Percentiles rank a stretch among this genome's conserved stretches.
Conservation (phyloP, 2,113 vertebrate genomes). For the Amazona vittata region DNA sequence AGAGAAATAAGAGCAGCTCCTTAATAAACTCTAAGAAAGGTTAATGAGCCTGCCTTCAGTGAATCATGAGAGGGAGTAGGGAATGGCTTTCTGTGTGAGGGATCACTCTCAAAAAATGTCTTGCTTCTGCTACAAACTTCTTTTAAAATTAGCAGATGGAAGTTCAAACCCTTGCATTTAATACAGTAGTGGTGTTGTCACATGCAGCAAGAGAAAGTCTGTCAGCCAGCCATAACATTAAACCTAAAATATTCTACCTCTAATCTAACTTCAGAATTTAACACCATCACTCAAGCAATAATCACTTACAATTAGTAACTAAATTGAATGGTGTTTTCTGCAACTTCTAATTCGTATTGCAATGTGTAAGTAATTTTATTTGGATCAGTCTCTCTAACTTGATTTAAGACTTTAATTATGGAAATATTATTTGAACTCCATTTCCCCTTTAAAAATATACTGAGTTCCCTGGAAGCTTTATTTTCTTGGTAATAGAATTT, state of each 20-base stretch:
- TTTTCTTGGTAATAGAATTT: slow-evolving; percentile 63
- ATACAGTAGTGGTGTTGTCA: background rate
- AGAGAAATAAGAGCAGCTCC: slow-evolving; percentile 20
- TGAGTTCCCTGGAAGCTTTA: slow-evolving; percentile 1
- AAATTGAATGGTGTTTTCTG: slow-evolving; percentile 42
- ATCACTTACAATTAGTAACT: slow-evolving; percentile 43
- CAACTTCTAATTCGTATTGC: slow-evolving; percentile 56
- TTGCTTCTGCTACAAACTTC: background rate
- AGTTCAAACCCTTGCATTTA: background rate
- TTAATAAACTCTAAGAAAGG: slow-evolving; percentile 29
- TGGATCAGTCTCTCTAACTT: slow-evolving; percentile 48
- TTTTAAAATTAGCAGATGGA: background rate
- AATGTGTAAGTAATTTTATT: slow-evolving; percentile 40
- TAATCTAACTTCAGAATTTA: slow-evolving; percentile 42
- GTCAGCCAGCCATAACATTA: background rate
- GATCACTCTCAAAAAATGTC: slow-evolving; percentile 6
- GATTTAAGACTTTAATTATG: slow-evolving; percentile 66
- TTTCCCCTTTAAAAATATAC: slow-evolving; percentile 57
- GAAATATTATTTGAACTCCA: slow-evolving; percentile 52
- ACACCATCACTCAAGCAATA: slow-evolving; percentile 11
- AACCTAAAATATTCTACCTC: slow-evolving; percentile 20
- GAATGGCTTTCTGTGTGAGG: background rate
- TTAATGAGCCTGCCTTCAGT: slow-evolving; percentile 11
- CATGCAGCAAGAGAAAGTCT: background rate
- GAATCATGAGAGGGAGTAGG: slow-evolving; percentile 13